Evolutionary conservation across 2,797 vertebrate species (phyloP).

Genomic region (Paguma larvata): DNA sequence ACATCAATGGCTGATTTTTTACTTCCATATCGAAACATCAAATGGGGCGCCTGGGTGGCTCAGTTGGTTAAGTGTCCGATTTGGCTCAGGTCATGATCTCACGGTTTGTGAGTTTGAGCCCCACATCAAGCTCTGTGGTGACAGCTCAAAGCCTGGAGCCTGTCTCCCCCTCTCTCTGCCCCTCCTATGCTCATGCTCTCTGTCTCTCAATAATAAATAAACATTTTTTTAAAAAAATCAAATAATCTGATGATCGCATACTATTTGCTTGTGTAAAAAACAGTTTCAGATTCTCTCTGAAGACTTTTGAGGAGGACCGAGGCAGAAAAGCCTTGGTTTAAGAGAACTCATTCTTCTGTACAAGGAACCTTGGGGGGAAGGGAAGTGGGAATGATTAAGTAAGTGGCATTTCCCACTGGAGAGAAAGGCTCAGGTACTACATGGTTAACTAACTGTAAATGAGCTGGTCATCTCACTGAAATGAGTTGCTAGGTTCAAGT

Average conservation of each 20-base stretch:
- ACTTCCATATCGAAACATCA: constrained; percentile 38
- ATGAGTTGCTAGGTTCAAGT: background rate
- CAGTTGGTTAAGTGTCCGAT: too few relatives aligned
- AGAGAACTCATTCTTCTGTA: constrained; percentile 4
- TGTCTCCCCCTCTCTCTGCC: too few relatives aligned
- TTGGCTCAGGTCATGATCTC: too few relatives aligned
- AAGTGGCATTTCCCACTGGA: background rate
- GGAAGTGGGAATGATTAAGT: background rate
- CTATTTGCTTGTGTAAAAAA: background rate
- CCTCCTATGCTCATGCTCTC: too few relatives aligned
- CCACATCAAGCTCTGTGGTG: too few relatives aligned
- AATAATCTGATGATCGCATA: constrained; percentile 11
- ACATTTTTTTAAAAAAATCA: background rate
- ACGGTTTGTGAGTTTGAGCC: too few relatives aligned
- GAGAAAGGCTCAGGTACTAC: constrained; percentile 31
- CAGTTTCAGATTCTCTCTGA: background rate
- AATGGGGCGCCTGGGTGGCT: too few relatives aligned
- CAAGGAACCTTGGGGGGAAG: background rate
- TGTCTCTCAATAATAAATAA: too few relatives aligned
- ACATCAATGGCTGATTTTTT: constrained; percentile 12
- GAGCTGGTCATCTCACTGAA: background rate
- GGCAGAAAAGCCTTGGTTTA: constrained; percentile 42
- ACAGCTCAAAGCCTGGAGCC: too few relatives aligned
- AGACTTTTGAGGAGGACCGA: background rate
- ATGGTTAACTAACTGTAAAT: background rate